Evolutionary conservation across 1,140 invertebrate species (phyloP).

Genomic region (Drosophila littoralis): DNA sequence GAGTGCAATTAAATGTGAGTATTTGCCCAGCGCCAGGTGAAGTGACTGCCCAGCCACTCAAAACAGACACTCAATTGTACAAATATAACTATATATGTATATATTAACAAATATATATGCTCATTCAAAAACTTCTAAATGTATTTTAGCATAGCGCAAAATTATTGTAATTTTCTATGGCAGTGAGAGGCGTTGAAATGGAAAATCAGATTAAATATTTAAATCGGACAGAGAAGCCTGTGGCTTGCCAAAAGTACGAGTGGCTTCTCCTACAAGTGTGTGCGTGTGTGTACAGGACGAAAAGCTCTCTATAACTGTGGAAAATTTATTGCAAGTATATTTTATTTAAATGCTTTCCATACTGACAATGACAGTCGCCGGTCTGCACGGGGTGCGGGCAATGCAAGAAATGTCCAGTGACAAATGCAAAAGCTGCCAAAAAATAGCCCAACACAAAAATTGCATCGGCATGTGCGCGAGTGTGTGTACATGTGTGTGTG

Average conservation of each 20-base stretch:
- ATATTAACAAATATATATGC: neutral
- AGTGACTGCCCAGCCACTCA: constrained; percentile 47
- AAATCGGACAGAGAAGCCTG: constrained; percentile 65
- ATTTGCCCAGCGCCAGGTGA: constrained; percentile 16
- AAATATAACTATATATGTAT: constrained; percentile 5
- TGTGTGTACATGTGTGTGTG: constrained; percentile 2
- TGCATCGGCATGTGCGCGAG: constrained; percentile 16
- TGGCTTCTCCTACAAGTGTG: constrained; percentile 1
- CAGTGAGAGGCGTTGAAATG: constrained; percentile 51
- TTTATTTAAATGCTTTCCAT: constrained; percentile 74
- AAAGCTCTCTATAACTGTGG: constrained; percentile 50
- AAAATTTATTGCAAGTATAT: constrained; percentile 78
- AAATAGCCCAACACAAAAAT: constrained; percentile 30
- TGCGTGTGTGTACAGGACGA: constrained; percentile 3
- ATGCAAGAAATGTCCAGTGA: constrained; percentile 3
- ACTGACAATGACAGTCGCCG: constrained; percentile 61
- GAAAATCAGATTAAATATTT: constrained; percentile 83
- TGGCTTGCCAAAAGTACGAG: constrained; percentile 57
- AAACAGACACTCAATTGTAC: constrained; percentile 24
- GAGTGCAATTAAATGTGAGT: constrained; percentile 51
- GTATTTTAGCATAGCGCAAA: constrained; percentile 10
- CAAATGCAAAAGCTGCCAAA: constrained; percentile 55
- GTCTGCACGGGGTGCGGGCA: neutral
- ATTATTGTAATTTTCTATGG: constrained; percentile 55
- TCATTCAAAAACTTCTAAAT: neutral